Evolutionary conservation across 2,888 invertebrate genomes (phyloP), one percentile per base, ranked within the genome.

Genomic region (Gymnocheta viridis): DNA sequence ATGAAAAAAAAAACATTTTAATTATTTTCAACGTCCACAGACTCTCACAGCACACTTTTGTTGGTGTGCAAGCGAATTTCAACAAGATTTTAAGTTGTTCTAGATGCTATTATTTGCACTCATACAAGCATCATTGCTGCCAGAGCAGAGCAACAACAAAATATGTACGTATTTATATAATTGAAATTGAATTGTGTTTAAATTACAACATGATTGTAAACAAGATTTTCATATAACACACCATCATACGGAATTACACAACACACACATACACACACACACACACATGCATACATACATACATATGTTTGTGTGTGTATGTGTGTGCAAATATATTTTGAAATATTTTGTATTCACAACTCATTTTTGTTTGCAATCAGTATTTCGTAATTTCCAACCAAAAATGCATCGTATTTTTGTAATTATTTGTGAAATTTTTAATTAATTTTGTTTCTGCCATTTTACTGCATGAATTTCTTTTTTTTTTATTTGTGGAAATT

Each of bases 101-200:
- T 76, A 76, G 66, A 80, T 76, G 70, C 76, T 64, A 82, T 79
- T 73, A 82, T 82, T 79, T 82, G 74, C 82, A 78, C 73, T 66
- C 74, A 82, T 66, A 49, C 82, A 82, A 32, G 38, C 84, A 69
- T 72, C 66, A 66, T 44, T 38, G 17, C 62, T 51, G 17, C 54
- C 54, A 58, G n/a, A n/a, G n/a, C 38, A 64, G 38, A 69, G 4
- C 66, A 66, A 66, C 73, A 76, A 69, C 22, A 47, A 73, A 4
- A 32, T 22, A n/a, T n/a, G n/a, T n/a, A 29, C 12, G 12, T 66
- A 70, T 67, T 51, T 54, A 60, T 60, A 56, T 64, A 79, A 83
- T 76, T 70, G 66, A 80, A 83, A 83, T 84, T 81, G 80, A 84
- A 84, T 84, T 84, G 72, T 80, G 77, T 60, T 77, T 72, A 77